Conservation (phyloP, 2,113 vertebrate species). For the Gasterosteus nipponicus region DNA sequence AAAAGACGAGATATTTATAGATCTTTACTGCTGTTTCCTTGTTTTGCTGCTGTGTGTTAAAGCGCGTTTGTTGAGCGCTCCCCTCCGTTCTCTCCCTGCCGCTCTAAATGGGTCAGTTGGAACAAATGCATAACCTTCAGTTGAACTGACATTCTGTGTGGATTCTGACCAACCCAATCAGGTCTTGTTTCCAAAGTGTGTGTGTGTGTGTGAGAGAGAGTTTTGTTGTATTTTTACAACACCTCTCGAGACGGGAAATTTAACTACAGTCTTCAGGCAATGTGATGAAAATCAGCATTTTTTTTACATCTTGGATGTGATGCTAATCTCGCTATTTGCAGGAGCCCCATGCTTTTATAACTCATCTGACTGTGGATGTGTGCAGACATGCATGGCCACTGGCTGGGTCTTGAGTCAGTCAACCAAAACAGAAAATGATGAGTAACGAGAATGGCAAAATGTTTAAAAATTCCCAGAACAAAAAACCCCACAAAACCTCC, state of each 20-base stretch:
- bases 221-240: slow-evolving; percentile 9
- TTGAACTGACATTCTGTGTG: slow-evolving; percentile 48
- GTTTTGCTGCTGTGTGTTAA: slow-evolving; percentile 39
- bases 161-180: slow-evolving; percentile 35
- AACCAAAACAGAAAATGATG: slow-evolving; percentile 34
- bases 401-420: slow-evolving; percentile 36
- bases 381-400: slow-evolving; percentile 29
- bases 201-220: not conserved
- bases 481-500: not conserved
- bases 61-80: slow-evolving; percentile 29
- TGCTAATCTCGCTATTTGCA: slow-evolving; percentile 18
- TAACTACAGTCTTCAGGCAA: slow-evolving; percentile 4
- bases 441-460: slow-evolving; percentile 11
- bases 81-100: slow-evolving; percentile 12
- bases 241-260: slow-evolving; percentile 24
- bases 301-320: slow-evolving; percentile 19
- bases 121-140: slow-evolving; percentile 61
- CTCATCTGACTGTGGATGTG: slow-evolving; percentile 33
- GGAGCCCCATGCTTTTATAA: slow-evolving; percentile 10
- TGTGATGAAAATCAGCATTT: slow-evolving; percentile 14
- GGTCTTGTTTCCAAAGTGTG: slow-evolving; percentile 13
- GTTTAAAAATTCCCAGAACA: not conserved
- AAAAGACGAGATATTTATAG: not conserved
- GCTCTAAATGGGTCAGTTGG: slow-evolving; percentile 65
- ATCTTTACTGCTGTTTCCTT: slow-evolving; percentile 27